Base-by-base conservation (phyloP, 2,888 invertebrate species). In the Chymomyza amoena region DNA sequence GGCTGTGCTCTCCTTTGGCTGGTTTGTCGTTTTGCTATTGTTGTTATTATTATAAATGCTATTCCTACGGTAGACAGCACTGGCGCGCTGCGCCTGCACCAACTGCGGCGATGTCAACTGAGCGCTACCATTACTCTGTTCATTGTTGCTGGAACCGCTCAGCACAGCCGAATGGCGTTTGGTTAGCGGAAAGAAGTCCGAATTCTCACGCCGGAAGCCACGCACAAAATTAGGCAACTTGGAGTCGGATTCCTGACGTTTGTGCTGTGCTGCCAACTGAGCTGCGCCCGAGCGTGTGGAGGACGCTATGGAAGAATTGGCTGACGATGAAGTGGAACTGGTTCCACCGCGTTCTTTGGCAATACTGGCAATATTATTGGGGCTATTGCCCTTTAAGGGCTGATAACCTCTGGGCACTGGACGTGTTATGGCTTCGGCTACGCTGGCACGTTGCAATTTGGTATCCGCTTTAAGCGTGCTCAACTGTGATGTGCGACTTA, bases 141-240 rank as follows among this genome's bases (percentile, higher is more conserved):
- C 16, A 45, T 39, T 66, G 36, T 70, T 69, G 67, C 72, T 68
- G 75, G 80, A 77, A 80, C 80, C 79, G 77, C 93, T 92, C 83
- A 93, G 93, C 87, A 94, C 93, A 18, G 96, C 96, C 59, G 96
- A 96, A 91, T 96, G 96, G 61, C 96, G 93, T 78, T 95, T 94
- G 25, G 95, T 94, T 66, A 95, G 92, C 10, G 96, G 96, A 89
- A 96, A 96, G 87, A 97, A 95, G 90, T 97, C 96, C 0, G 96
- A 96, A 91, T 96, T 96, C 91, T 97, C 96, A 77, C 97, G 93
- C 72, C 96, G 93, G 91, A 97, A 96, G 50, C 95, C 96, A 80
- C 96, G 93, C 77, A 95, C 94, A 91, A 96, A 96, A 73, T 95
- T 94, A 61, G 94, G 93, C 80, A 96, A 92, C 90, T 94, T 95